Evolutionary conservation across 1,140 invertebrate species (phyloP), one percentile per base, ranked within the genome.

Genomic region (Cecropterus lyciades): DNA sequence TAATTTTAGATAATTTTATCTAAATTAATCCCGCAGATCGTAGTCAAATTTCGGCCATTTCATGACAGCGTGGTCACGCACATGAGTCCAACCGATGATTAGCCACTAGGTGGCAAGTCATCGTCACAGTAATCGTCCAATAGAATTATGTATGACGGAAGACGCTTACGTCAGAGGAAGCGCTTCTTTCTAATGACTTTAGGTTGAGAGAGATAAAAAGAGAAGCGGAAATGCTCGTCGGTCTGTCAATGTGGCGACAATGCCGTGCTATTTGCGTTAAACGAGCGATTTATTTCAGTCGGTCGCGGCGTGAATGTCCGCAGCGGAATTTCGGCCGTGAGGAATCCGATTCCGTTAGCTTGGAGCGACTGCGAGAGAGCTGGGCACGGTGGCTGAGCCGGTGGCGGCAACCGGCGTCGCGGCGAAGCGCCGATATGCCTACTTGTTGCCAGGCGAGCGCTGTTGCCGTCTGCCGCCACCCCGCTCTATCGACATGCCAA

Each of bases 281-380:
- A 89, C 76, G 82, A 88, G 84, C 87, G 83, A 85, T 89, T 91
- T 91, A 91, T 91, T 91, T 91, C 84, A 91, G 88, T 89, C 84
- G 75, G 83, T 82, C 80, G 83, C 70, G 77, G 81, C 88, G 88
- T 91, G 88, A 91, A 91, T 72, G 88, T 83, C 88, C 88, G 83
- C 88, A 69, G 74, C 71, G 88, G 88, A 89, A 91, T 91, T 91
- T 91, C 77, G 86, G 84, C 78, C 83, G 81, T 75, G 79, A 89
- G 84, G 85, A 82, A 85, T 91, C 84, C 70, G 74, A 85, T 86
- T 75, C 88, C 86, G 88, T 89, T 91, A 91, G 82, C 75, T 80
- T 80, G 81, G 77, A 76, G 82, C 73, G 74, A 43, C 62, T 66
- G 71, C 69, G 79, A 69, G 69, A 76, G 72, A 63, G 62, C 57